Conservation (phyloP, 2,797 vertebrate genomes). For the Craterocephalus amniculus region DNA sequence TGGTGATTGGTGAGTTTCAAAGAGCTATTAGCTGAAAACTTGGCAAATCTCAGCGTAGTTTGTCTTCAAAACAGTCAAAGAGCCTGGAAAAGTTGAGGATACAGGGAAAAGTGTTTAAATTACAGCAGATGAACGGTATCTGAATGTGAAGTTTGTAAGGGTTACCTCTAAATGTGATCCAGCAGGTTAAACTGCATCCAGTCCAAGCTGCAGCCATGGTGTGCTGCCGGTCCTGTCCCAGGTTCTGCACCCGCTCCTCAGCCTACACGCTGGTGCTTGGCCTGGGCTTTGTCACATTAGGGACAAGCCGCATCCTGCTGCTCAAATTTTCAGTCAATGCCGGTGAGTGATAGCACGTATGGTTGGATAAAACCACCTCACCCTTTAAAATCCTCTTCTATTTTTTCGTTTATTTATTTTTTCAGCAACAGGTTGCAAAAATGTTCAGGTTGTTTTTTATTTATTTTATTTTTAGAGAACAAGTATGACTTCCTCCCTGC, state of each 20-base stretch:
- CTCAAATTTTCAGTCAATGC: conserved; percentile 95
- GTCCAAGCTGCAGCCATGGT: conserved; percentile 61
- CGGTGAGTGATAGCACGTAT: conserved; percentile 73
- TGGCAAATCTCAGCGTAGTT: too few relatives aligned
- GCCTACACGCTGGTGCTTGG: conserved; percentile 88
- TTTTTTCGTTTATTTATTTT: not conserved
- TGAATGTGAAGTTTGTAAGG: too few relatives aligned
- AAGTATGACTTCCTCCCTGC: conserved; percentile 96
- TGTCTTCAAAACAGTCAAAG: too few relatives aligned
- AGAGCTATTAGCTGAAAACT: too few relatives aligned
- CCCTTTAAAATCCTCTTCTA: not conserved
- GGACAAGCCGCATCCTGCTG: conserved; percentile 92
- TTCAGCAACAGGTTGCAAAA: not conserved
- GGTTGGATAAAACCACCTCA: not conserved
- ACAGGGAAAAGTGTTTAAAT: too few relatives aligned
- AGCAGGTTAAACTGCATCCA: conserved; percentile 18
- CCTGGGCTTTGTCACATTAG: conserved; percentile 86
- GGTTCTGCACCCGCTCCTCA: conserved; percentile 81
- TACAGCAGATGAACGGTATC: too few relatives aligned
- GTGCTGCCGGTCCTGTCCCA: conserved; percentile 60
- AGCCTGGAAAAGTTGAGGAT: too few relatives aligned
- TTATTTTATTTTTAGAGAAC: conserved; percentile 83
- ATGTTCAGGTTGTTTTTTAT: conserved; percentile 4
- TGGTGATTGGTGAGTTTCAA: too few relatives aligned
- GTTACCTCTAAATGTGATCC: too few relatives aligned